Percentiles rank a stretch among this genome's conserved stretches.
These are phyloP conservation scores for Proteles cristata DNA, from an alignment of 2,113 vertebrate genomes.

Conservation along the genomic window DNA sequence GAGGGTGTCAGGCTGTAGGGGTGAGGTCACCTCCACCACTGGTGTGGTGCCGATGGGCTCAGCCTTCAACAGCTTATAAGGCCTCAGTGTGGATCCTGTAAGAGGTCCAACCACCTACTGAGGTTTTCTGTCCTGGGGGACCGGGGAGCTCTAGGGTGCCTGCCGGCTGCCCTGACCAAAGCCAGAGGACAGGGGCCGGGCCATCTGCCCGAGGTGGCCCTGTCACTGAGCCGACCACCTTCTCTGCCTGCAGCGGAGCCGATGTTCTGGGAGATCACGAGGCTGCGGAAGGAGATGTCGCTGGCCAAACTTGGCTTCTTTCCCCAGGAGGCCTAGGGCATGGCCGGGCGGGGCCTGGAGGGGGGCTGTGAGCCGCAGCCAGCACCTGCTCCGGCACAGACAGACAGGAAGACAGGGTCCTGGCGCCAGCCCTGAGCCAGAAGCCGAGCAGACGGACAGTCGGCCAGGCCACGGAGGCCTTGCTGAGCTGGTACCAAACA, in stretches of 20 bases:
- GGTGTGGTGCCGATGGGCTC: neutral
- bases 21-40: neutral
- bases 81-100: neutral
- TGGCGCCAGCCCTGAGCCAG: neutral
- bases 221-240: neutral
- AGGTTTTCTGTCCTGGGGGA: neutral
- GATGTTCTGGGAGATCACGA: slow-evolving; percentile 97
- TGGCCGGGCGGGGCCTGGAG: neutral
- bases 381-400: neutral
- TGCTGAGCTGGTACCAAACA: neutral
- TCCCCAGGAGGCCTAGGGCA: slow-evolving; percentile 88
- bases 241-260: slow-evolving; percentile 89
- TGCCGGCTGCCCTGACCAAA: neutral
- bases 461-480: neutral
- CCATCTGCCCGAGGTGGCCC: neutral
- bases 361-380: neutral
- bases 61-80: neutral
- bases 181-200: neutral
- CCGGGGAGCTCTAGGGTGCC: neutral
- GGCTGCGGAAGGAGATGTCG: slow-evolving; percentile 96
- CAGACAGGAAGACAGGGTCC: neutral
- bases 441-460: slow-evolving; percentile 88
- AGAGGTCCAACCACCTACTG: neutral
- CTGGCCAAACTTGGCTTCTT: slow-evolving; percentile 96
- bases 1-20: neutral